Evolutionary conservation across 2,797 vertebrate species (phyloP), one percentile per base, ranked within the genome.

Genomic region (Trematomus bernacchii): DNA sequence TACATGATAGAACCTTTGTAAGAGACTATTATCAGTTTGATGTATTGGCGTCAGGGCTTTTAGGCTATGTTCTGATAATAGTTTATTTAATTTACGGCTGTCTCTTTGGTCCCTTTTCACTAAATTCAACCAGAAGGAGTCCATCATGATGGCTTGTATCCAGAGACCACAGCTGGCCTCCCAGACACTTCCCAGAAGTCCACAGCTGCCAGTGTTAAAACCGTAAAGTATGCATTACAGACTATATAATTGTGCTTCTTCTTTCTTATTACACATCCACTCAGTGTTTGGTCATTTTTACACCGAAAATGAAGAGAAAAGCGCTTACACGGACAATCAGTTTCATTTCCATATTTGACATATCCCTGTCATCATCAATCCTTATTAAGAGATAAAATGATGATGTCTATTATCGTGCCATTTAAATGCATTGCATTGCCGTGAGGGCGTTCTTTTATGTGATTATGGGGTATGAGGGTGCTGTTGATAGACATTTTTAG

Each of bases 91-190:
- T 58, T 47, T 61, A 6, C 52, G 50, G 44, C 42, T 50, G 12
- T 66, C 61, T 57, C 44, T 57, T 33, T 11, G 16, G 12, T 75
- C 23, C 48, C 18, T 66, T 47, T 60, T 52, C n/a, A 47, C 14
- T 48, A 37, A 57, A 64, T 51, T 75, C 19, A 55, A 37, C 40
- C 16, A 46, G 43, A 79, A 33, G n/a, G 2, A 60, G 23, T 74
- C 59, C 70, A 63, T 3, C 50, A 51, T 69, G 63, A 37, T 54
- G 74, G 77, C 75, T 66, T 71, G 50, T 11, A 37, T 71, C 77
- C 77, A 68, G 53, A 79, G 4, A 77, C 57, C 72, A 80, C 77
- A 76, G 74, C 77, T 55, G 71, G 76, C 62, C 66, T 66, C 68
- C 62, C 58, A 73, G 46, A 71, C 51, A 61, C 58, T 80, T 77